A percentile compares a stretch with the other conserved stretches of the same genome.
Evolutionary conservation across 2,888 invertebrate genomes (phyloP).

Genomic region (Parochlus steinenii): DNA sequence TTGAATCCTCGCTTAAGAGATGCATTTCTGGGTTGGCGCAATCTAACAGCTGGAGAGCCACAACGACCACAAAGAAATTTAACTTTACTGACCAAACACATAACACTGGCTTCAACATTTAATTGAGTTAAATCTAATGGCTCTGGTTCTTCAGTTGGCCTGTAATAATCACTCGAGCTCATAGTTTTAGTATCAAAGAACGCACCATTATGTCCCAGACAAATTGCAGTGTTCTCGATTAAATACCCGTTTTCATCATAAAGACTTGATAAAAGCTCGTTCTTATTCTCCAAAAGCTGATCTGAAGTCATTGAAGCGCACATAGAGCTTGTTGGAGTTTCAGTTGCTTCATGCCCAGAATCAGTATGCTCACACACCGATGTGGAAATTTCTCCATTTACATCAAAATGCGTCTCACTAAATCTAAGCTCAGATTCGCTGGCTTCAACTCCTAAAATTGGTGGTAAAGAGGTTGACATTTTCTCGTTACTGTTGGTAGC

Average conservation of each 20-base stretch:
- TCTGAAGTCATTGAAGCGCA: constrained; percentile 10
- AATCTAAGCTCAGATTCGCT: constrained; percentile 16
- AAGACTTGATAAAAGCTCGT: constrained; percentile 15
- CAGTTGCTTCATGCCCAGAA: not conserved
- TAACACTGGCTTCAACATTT: constrained; percentile 74
- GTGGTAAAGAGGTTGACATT: constrained; percentile 11
- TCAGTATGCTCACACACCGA: not conserved
- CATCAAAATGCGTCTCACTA: constrained; percentile 20
- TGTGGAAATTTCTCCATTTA: constrained; percentile 15
- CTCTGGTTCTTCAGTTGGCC: constrained; percentile 65
- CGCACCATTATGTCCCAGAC: constrained; percentile 19
- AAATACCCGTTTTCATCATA: constrained; percentile 17
- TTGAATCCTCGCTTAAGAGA: constrained; percentile 23
- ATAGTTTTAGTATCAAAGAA: constrained; percentile 36
- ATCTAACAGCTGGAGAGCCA: constrained; percentile 51
- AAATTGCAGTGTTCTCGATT: constrained; percentile 17
- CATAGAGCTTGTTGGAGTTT: not conserved
- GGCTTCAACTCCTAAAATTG: not conserved
- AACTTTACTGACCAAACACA: constrained; percentile 67
- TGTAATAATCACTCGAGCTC: constrained; percentile 57
- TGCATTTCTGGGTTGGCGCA: constrained; percentile 34
- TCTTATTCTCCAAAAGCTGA: constrained; percentile 15
- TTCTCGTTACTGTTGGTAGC: not conserved
- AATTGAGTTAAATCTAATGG: constrained; percentile 73
- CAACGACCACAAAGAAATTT: constrained; percentile 62